A percentile compares a stretch with the other conserved stretches of the same genome.
These are phyloP conservation scores for Hypsibius dujardini DNA, from an alignment of 1,140 invertebrate species.

Conservation along the genomic window DNA sequence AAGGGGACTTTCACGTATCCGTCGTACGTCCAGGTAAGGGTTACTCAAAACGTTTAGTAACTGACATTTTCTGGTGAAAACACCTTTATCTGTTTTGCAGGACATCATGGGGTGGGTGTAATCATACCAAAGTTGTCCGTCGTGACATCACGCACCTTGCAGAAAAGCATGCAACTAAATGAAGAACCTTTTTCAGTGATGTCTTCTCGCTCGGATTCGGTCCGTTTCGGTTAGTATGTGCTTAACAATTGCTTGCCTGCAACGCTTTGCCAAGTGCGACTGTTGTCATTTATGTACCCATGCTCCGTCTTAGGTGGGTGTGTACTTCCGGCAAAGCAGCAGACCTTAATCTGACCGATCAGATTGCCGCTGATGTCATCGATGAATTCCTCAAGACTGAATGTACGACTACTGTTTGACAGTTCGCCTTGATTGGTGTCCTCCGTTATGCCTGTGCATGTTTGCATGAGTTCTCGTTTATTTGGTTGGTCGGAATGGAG, in stretches of 20 bases:
- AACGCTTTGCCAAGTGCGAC: conserved; percentile 1
- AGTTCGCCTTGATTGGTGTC: neutral
- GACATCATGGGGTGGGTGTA: conserved; percentile 46
- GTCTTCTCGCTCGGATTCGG: conserved; percentile 53
- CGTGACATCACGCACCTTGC: neutral
- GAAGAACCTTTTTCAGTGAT: conserved; percentile 34
- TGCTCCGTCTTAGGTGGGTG: too few relatives aligned
- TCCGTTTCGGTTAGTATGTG: conserved; percentile 43
- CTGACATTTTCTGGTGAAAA: too few relatives aligned
- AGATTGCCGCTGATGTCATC: conserved; percentile 35
- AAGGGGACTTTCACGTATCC: conserved; percentile 43
- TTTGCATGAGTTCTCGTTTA: neutral
- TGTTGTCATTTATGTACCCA: conserved; percentile 29
- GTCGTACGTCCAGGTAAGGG: conserved; percentile 52
- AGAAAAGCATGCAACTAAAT: neutral
- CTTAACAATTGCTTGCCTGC: conserved; percentile 10
- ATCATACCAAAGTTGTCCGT: neutral
- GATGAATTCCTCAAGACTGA: neutral
- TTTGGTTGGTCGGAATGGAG: too few relatives aligned
- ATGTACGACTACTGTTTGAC: neutral
- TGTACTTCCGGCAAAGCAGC: conserved; percentile 41
- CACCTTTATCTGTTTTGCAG: too few relatives aligned
- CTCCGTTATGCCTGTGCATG: neutral
- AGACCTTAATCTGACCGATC: conserved; percentile 43
- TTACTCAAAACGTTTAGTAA: too few relatives aligned